Evolutionary conservation across 2,888 invertebrate genomes (phyloP), one percentile per base, ranked within the genome.

Genomic region (Rotaria macrura): DNA sequence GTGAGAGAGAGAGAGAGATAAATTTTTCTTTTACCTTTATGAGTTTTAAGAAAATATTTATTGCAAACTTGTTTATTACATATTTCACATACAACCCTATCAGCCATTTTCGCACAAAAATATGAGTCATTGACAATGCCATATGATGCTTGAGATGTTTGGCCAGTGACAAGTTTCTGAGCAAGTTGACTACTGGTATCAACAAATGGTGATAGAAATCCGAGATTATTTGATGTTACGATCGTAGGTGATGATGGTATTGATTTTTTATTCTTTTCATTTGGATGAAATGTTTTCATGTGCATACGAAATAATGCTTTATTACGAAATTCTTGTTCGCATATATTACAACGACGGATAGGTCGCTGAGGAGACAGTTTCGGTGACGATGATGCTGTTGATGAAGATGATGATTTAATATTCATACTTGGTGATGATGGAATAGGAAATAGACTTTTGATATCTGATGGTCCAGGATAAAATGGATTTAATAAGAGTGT

Each of bases 1-100:
- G n/a, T n/a, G n/a, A n/a, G n/a, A n/a, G n/a, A n/a, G n/a, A n/a
- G n/a, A n/a, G n/a, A n/a, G n/a, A n/a, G n/a, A n/a, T n/a, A n/a
- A n/a, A n/a, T n/a, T 97, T 90, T 97, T 4, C 20, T 4, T 23
- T 52, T 94, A 90, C 96, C 94, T 96, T 97, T 97, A 92, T 99
- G 99, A 2, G 97, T 98, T 91, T 97, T 96, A 94, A 99, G 95
- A 91, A 99, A 99, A 91, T 99, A 99, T 91, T 99, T 99, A 92
- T 99, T 99, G 92, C 98, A 99, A 88, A 99, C 92, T 92, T 98
- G 97, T 91, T 97, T 97, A 92, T 97, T 97, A 92, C 97, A 97
- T 87, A 97, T 96, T 90, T 96, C 96, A 91, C 97, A 97, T 29
- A 89, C 89, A 34, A 90, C 90, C 38, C 91, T 88, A 87, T 91